Evolutionary conservation across 1,140 invertebrate genomes (phyloP).

Genomic region (Coelopa frigida): DNA sequence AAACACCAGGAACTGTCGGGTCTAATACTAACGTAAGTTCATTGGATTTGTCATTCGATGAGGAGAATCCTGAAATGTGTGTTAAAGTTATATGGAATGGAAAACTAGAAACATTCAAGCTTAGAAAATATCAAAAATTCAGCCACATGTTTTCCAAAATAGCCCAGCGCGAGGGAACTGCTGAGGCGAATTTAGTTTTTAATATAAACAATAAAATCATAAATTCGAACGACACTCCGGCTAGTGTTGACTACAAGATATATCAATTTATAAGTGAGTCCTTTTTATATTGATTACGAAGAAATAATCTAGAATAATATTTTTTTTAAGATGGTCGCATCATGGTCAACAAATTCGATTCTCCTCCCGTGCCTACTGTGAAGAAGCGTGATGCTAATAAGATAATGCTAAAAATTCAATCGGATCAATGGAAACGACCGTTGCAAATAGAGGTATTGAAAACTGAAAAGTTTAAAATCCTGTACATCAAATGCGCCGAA

Average conservation of each 20-base stretch:
- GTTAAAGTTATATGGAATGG: constrained; percentile 30
- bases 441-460: constrained; percentile 24
- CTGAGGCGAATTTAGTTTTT: constrained; percentile 19
- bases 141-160: constrained; percentile 27
- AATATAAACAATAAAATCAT: constrained; percentile 25
- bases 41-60: constrained; percentile 14
- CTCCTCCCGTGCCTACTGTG: not conserved
- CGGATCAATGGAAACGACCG: constrained; percentile 26
- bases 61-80: constrained; percentile 26
- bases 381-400: constrained; percentile 13
- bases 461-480: constrained; percentile 27
- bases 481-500: constrained; percentile 36
- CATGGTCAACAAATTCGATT: constrained; percentile 10
- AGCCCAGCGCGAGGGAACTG: constrained; percentile 24
- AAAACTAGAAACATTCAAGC: constrained; percentile 25
- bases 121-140: constrained; percentile 33
- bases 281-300: not conserved
- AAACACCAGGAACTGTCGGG: not conserved
- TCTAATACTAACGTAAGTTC: too few species aligned
- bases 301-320: not conserved
- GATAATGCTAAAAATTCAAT: constrained; percentile 26
- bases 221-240: constrained; percentile 21
- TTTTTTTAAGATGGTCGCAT: constrained; percentile 22
- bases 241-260: constrained; percentile 21
- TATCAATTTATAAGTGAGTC: constrained; percentile 27